Percentiles rank a stretch among this genome's conserved stretches.
phyloP scores from a whole-genome alignment of 2,113 vertebrate genomes.

The Peucedramus taeniatus region DNA sequence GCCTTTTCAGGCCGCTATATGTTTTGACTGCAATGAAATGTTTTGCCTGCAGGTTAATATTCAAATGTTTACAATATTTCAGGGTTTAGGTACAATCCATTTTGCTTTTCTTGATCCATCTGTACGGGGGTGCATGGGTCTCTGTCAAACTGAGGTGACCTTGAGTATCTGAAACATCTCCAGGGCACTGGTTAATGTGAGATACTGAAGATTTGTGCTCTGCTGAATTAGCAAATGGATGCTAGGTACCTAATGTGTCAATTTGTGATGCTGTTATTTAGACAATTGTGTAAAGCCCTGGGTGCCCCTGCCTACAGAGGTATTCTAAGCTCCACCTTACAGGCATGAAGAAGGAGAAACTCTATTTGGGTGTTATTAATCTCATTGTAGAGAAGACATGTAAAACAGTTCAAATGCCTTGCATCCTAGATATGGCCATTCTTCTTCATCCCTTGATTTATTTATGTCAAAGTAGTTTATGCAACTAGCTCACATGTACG shows the following conservation, averaged over 20 bases:
- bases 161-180: background rate
- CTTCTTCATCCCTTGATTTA: background rate
- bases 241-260: background rate
- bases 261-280: background rate
- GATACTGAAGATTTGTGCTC: background rate
- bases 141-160: background rate
- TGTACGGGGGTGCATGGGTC: background rate
- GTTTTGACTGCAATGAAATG: background rate
- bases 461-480: background rate
- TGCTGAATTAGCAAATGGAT: background rate
- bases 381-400: background rate
- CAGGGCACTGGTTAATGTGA: background rate
- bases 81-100: background rate
- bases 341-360: background rate
- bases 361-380: background rate
- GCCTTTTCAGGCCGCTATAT: background rate
- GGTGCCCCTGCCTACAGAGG: background rate
- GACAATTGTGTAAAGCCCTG: background rate
- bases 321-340: background rate
- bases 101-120: background rate
- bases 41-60: background rate
- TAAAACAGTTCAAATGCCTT: background rate
- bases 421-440: background rate
- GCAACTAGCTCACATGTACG: background rate
- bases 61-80: background rate